These are phyloP conservation scores for Tetramorium simillimum DNA, from an alignment of 1,140 invertebrate species.

Conservation along the genomic window DNA sequence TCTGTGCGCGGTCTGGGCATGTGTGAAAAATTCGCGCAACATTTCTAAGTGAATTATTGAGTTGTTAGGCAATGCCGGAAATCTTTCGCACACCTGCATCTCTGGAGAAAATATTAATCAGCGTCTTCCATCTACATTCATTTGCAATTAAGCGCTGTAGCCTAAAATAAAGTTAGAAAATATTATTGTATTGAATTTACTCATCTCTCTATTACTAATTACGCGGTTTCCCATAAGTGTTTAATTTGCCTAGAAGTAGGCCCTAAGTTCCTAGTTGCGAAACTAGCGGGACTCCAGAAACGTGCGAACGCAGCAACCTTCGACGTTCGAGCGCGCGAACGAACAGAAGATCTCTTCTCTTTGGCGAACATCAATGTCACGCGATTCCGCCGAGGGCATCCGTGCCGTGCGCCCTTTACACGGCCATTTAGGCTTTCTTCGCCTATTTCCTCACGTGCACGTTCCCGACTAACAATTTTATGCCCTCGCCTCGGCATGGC, in stretches of 20 bases:
- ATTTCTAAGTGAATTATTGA: neutral
- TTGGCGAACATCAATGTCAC: constrained; percentile 39
- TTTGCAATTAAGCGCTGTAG: neutral
- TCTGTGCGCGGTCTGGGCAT: constrained; percentile 4
- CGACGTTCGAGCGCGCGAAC: neutral
- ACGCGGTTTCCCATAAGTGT: neutral
- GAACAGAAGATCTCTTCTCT: neutral
- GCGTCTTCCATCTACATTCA: neutral
- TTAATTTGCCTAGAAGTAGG: neutral
- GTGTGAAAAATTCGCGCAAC: neutral
- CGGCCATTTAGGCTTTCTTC: constrained; percentile 85
- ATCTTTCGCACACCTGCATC: neutral
- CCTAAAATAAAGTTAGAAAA: neutral
- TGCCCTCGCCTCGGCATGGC: constrained; percentile 81
- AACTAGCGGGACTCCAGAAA: neutral
- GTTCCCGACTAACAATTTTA: constrained; percentile 76
- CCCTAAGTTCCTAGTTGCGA: neutral
- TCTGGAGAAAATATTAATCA: neutral
- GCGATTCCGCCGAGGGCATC: constrained; percentile 45
- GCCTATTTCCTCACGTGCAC: constrained; percentile 85
- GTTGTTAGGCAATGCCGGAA: neutral
- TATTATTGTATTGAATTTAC: neutral
- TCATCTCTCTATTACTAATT: neutral
- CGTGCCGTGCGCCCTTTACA: constrained; percentile 72
- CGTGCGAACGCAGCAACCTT: neutral